phyloP scores from a whole-genome alignment of 2,797 vertebrate species.

The Coregonus sp. region DNA sequence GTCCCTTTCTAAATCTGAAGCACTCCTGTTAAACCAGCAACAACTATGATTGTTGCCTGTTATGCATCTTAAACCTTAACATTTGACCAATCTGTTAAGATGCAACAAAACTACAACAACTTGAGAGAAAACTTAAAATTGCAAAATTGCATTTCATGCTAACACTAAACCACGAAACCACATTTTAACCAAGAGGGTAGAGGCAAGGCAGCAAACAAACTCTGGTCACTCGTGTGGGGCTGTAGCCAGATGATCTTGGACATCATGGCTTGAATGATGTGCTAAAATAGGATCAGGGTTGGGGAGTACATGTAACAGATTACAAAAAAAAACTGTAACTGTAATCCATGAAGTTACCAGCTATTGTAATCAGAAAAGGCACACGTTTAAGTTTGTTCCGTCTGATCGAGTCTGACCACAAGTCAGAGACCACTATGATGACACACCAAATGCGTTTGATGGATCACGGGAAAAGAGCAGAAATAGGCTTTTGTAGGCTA shows the following conservation, averaged over 20 bases:
- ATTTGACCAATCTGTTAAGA: neutral
- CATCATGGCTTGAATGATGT: constrained; percentile 60
- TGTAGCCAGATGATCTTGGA: constrained; percentile 60
- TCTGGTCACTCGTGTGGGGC: constrained; percentile 10
- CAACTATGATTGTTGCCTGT: neutral
- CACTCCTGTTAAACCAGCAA: neutral
- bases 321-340: too few relatives aligned
- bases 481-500: too few relatives aligned
- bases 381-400: too few relatives aligned
- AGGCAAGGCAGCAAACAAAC: neutral
- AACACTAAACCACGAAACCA: neutral
- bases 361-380: too few relatives aligned
- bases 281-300: constrained; percentile 60
- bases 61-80: neutral
- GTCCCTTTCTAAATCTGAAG: neutral
- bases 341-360: too few relatives aligned
- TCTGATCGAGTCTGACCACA: too few relatives aligned
- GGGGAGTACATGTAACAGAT: too few relatives aligned
- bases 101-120: neutral
- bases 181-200: neutral
- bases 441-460: too few relatives aligned
- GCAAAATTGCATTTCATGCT: neutral
- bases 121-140: neutral
- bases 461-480: too few relatives aligned
- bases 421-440: too few relatives aligned